phyloP scores from a whole-genome alignment of 2,888 invertebrate species.

The Hyalella azteca region DNA sequence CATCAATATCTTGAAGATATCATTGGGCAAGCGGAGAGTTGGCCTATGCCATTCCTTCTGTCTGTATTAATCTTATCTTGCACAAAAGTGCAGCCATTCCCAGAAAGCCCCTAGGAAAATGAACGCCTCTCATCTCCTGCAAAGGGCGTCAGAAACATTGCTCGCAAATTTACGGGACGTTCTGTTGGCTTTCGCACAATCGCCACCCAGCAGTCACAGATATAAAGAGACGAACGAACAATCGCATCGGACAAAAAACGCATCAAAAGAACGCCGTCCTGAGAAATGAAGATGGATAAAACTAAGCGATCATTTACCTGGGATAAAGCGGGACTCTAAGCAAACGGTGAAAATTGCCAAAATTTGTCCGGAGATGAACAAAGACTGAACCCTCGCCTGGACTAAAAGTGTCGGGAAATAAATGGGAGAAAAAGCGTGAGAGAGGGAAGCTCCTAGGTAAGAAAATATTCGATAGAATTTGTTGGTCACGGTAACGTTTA shows the following conservation, averaged over 20 bases:
- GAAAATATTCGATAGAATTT: not conserved
- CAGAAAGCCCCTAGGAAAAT: conserved; percentile 30
- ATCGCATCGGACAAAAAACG: conserved; percentile 1
- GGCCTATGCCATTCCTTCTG: conserved; percentile 27
- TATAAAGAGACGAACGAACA: conserved; percentile 7
- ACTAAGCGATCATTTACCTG: conserved; percentile 2
- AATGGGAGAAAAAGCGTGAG: not conserved
- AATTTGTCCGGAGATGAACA: not conserved
- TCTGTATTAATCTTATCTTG: conserved; percentile 36
- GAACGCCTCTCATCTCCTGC: conserved; percentile 32
- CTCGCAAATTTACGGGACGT: conserved; percentile 25
- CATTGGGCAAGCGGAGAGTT: not conserved
- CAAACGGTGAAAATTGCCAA: conserved; percentile 3
- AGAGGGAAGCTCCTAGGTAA: not conserved
- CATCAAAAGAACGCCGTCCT: not conserved
- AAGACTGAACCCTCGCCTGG: not conserved
- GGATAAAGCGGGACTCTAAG: conserved; percentile 22
- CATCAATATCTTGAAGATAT: conserved; percentile 5
- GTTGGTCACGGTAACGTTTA: not conserved
- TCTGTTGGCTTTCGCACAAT: conserved; percentile 20
- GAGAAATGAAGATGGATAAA: conserved; percentile 23
- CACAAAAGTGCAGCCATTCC: conserved; percentile 32
- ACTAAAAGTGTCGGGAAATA: not conserved
- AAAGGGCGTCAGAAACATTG: conserved; percentile 36
- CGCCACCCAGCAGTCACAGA: conserved; percentile 21